These are phyloP conservation scores for Nicator chloris DNA, from an alignment of 2,113 vertebrate species.

Conservation along the genomic window DNA sequence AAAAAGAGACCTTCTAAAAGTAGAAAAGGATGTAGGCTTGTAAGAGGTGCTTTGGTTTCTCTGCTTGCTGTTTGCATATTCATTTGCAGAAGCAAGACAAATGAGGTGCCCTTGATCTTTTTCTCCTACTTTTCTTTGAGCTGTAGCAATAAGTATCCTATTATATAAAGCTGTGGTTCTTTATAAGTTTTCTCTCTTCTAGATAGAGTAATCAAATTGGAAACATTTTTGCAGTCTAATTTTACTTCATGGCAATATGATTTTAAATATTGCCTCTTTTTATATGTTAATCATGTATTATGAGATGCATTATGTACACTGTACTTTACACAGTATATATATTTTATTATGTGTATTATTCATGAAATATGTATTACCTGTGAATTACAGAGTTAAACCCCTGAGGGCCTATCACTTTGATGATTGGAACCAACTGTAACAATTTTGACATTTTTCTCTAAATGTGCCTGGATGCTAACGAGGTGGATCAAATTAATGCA, in stretches of 20 bases:
- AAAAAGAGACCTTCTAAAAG: not conserved
- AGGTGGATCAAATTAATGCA: slow-evolving; percentile 39
- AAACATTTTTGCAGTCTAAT: not conserved
- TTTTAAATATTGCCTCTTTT: not conserved
- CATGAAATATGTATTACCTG: not conserved
- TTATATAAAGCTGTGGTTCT: not conserved
- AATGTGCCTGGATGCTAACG: slow-evolving; percentile 9
- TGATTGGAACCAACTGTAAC: not conserved
- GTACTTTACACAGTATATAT: not conserved
- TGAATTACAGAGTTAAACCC: not conserved
- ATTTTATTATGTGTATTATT: not conserved
- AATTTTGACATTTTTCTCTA: slow-evolving; percentile 4
- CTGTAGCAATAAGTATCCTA: not conserved
- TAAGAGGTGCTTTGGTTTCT: not conserved
- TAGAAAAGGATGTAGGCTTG: not conserved
- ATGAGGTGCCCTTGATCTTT: not conserved
- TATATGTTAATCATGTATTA: not conserved
- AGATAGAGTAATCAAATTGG: not conserved
- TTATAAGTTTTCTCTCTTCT: not conserved
- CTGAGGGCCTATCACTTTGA: not conserved
- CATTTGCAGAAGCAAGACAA: not conserved
- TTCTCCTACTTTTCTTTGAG: not conserved
- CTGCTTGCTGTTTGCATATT: not conserved
- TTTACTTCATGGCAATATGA: not conserved
- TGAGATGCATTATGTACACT: not conserved